Conservation (phyloP, 2,888 invertebrate genomes). For the Acanthacorydalis orientalis region DNA sequence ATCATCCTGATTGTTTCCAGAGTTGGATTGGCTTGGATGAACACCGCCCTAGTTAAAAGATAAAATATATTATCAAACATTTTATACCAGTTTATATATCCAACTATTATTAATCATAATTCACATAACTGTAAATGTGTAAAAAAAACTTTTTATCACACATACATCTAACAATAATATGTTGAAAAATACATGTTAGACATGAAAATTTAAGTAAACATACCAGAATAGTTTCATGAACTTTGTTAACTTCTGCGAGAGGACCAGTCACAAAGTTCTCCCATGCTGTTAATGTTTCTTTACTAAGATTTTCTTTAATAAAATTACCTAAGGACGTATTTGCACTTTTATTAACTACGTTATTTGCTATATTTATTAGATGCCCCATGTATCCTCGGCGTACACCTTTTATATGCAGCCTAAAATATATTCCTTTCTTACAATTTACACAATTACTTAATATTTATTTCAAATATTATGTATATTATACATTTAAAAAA, state of each 20-base stretch:
- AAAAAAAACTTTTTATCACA: background rate
- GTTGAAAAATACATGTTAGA: background rate
- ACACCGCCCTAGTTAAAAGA: slow-evolving; percentile 21
- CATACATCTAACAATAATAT: background rate
- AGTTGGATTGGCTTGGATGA: slow-evolving; percentile 25
- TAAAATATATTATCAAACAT: background rate
- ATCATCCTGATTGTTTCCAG: slow-evolving; percentile 33
- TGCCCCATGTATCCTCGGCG: slow-evolving; percentile 51
- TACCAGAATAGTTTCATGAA: slow-evolving; percentile 23
- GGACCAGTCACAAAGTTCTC: slow-evolving; percentile 22
- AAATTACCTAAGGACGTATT: slow-evolving; percentile 35
- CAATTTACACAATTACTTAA: background rate
- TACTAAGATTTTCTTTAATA: slow-evolving; percentile 32
- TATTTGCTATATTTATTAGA: slow-evolving; percentile 41
- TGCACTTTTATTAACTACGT: slow-evolving; percentile 33
- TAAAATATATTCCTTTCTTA: slow-evolving; percentile 15
- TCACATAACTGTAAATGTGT: background rate
- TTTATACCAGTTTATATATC: background rate
- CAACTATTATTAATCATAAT: background rate
- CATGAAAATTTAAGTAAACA: slow-evolving; percentile 6
- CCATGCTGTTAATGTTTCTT: slow-evolving; percentile 26
- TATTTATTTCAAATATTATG: background rate
- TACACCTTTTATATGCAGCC: slow-evolving; percentile 32
- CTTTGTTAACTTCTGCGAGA: slow-evolving; percentile 20
- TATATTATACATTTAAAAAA: background rate